Evolutionary conservation across 1,140 invertebrate genomes (phyloP).

Genomic region (Lasioglossum baleicum): DNA sequence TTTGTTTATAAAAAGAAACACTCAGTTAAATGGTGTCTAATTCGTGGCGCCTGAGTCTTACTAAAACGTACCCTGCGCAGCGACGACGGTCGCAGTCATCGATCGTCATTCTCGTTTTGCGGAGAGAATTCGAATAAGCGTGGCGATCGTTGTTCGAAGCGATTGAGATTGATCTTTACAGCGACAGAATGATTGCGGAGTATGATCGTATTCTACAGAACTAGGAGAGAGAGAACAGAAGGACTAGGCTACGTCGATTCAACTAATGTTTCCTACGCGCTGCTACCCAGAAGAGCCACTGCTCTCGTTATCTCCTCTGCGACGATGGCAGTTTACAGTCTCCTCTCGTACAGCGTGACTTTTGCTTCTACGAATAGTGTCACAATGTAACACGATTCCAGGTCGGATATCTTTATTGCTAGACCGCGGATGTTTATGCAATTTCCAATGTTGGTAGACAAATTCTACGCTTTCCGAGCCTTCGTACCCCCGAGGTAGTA

Average conservation of each 20-base stretch:
- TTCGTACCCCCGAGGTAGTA: no score
- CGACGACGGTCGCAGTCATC: not conserved
- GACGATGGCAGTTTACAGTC: no score
- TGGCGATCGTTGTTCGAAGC: not conserved
- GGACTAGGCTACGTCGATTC: slow-evolving; percentile 5
- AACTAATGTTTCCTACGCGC: not conserved
- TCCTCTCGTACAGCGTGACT: no score
- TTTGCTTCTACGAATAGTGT: no score
- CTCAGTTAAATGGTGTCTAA: slow-evolving; percentile 72
- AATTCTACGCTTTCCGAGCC: no score
- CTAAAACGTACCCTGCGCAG: slow-evolving; percentile 68
- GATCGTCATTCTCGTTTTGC: not conserved
- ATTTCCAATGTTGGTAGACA: no score
- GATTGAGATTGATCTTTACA: not conserved
- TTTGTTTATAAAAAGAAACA: slow-evolving; percentile 70
- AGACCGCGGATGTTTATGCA: no score
- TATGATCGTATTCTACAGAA: not conserved
- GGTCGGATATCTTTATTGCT: no score
- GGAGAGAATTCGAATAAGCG: not conserved
- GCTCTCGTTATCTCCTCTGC: no score
- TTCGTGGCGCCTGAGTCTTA: slow-evolving; percentile 73
- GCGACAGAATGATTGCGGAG: slow-evolving; percentile 13
- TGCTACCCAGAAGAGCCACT: no score
- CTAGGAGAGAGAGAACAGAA: not conserved
- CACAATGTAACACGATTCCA: no score